These are phyloP conservation scores for Chelmon rostratus DNA, from an alignment of 2,797 vertebrate species.

Conservation along the genomic window DNA sequence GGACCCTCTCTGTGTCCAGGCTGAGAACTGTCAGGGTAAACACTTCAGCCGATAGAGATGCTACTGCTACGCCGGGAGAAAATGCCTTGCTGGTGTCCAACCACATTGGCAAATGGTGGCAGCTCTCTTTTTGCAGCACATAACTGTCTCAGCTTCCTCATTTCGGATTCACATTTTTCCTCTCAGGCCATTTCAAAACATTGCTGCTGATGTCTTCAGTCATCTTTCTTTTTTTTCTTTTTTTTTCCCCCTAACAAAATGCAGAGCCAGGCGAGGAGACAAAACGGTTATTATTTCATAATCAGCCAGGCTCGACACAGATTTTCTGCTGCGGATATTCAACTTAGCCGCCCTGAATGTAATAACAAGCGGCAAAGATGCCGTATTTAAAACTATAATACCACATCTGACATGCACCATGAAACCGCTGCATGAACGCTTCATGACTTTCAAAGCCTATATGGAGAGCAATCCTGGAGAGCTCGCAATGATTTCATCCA, in stretches of 20 bases:
- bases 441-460: conserved; percentile 64
- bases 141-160: conserved; percentile 60
- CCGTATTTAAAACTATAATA: conserved; percentile 72
- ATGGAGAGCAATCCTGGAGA: conserved; percentile 48
- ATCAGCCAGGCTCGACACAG: conserved; percentile 68
- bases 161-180: conserved; percentile 61
- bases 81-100: conserved; percentile 47
- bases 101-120: conserved; percentile 35
- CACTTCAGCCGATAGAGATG: conserved; percentile 68
- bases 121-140: conserved; percentile 50
- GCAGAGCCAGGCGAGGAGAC: conserved; percentile 41
- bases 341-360: conserved; percentile 45
- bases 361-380: conserved; percentile 64
- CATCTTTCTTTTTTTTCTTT: conserved; percentile 36
- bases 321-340: conserved; percentile 45
- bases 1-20: conserved; percentile 73
- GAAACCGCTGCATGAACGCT: conserved; percentile 66
- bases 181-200: conserved; percentile 60
- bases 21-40: conserved; percentile 74
- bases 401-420: conserved; percentile 74
- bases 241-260: conserved; percentile 13
- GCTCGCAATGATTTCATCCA: conserved; percentile 68
- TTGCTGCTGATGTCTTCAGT: conserved; percentile 52
- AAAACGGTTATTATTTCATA: conserved; percentile 67
- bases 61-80: conserved; percentile 47